phyloP scores from a whole-genome alignment of 1,140 invertebrate genomes.

The Drosophila repleta region DNA sequence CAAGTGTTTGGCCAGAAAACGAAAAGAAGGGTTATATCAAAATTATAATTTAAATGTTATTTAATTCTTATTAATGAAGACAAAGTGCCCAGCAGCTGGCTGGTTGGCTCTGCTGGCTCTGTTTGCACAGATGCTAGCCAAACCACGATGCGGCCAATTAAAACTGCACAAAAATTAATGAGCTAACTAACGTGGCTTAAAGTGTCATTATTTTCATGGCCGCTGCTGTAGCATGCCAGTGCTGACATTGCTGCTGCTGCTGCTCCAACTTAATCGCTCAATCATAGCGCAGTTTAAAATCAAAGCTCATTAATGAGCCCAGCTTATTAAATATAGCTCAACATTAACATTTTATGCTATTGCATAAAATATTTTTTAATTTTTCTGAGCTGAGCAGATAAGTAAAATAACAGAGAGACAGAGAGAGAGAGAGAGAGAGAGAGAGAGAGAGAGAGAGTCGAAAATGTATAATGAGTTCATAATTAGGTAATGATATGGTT shows the following conservation, averaged over 20 bases:
- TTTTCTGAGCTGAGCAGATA: background rate
- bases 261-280: conserved; percentile 28
- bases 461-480: background rate
- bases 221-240: background rate
- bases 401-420: background rate
- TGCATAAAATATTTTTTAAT: conserved; percentile 13
- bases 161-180: conserved; percentile 60
- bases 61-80: conserved; percentile 51
- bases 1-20: background rate
- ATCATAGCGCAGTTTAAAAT: conserved; percentile 43
- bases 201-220: conserved; percentile 41
- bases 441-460: background rate
- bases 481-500: too few relatives aligned
- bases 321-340: conserved; percentile 25
- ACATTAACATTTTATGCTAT: conserved; percentile 35
- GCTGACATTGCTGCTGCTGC: background rate
- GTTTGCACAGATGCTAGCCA: conserved; percentile 4
- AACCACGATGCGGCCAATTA: conserved; percentile 56
- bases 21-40: conserved; percentile 28
- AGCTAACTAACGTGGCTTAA: conserved; percentile 53
- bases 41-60: conserved; percentile 43
- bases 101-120: background rate
- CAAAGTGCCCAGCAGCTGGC: conserved; percentile 29
- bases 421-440: too few relatives aligned
- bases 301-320: conserved; percentile 31